These are phyloP conservation scores for Dasyprocta punctata DNA, from an alignment of 2,113 vertebrate species.

Conservation along the genomic window DNA sequence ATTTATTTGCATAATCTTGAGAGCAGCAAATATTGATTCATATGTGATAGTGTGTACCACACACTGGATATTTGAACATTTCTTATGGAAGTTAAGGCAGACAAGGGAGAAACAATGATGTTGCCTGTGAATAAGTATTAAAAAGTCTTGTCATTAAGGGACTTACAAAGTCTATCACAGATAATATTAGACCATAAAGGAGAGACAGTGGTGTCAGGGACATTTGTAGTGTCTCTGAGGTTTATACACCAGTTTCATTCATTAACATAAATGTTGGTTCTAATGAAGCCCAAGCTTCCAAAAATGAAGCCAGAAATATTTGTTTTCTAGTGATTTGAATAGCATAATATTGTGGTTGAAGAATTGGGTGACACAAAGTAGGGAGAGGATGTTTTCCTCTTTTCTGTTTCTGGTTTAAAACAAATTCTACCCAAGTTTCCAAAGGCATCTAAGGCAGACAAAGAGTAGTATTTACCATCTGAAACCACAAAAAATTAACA, in stretches of 20 bases:
- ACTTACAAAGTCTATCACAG: not conserved
- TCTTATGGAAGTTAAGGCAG: not conserved
- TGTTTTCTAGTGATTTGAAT: not conserved
- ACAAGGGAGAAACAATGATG: not conserved
- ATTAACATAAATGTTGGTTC: not conserved
- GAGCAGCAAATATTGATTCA: not conserved
- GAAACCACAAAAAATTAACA: conserved; percentile 21
- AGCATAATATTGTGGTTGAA: not conserved
- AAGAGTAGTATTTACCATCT: not conserved
- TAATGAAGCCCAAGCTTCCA: not conserved
- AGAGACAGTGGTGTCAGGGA: not conserved
- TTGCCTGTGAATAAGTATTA: not conserved
- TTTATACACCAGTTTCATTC: not conserved
- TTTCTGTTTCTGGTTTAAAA: not conserved
- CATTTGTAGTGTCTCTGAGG: not conserved
- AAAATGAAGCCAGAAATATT: not conserved
- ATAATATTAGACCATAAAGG: not conserved
- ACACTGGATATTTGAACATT: not conserved
- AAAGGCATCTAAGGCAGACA: not conserved
- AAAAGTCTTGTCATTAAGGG: not conserved
- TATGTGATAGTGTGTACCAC: not conserved
- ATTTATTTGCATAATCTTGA: not conserved
- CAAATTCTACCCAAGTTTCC: not conserved
- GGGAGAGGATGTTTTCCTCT: not conserved
- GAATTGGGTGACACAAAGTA: not conserved